A percentile compares a stretch with the other conserved stretches of the same genome.
These are phyloP conservation scores for Acronicta aceris DNA, from an alignment of 2,888 invertebrate genomes.

Conservation along the genomic window DNA sequence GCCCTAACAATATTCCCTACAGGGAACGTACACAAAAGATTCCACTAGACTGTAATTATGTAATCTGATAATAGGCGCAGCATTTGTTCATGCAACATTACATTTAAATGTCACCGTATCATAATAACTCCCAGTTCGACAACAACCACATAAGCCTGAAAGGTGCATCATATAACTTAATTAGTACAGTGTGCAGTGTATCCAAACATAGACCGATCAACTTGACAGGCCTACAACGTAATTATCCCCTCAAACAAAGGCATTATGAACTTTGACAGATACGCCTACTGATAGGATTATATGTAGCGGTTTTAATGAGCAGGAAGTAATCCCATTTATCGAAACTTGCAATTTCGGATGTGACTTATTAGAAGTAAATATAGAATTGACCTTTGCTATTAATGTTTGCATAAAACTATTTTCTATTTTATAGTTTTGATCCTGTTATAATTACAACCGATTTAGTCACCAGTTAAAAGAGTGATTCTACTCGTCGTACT, in stretches of 20 bases:
- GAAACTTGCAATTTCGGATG: constrained; percentile 7
- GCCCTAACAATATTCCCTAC: no score
- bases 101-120: background rate
- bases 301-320: constrained; percentile 26
- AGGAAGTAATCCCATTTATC: constrained; percentile 17
- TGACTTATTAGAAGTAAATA: constrained; percentile 23
- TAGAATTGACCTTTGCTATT: constrained; percentile 6
- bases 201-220: constrained; percentile 38
- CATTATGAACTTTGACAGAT: constrained; percentile 1
- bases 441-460: no score
- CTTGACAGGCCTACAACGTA: constrained; percentile 4
- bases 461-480: no score
- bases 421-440: no score
- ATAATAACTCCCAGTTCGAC: constrained; percentile 6
- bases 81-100: no score
- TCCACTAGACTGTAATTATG: no score
- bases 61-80: no score
- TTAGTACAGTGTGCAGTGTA: background rate
- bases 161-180: constrained; percentile 13
- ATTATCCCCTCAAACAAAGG: constrained; percentile 9
- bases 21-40: no score
- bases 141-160: constrained; percentile 9
- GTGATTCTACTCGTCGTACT: no score
- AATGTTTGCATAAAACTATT: no score
- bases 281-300: constrained; percentile 20